Base-by-base conservation (phyloP, 2,797 vertebrate genomes). In the Florisuga fusca region DNA sequence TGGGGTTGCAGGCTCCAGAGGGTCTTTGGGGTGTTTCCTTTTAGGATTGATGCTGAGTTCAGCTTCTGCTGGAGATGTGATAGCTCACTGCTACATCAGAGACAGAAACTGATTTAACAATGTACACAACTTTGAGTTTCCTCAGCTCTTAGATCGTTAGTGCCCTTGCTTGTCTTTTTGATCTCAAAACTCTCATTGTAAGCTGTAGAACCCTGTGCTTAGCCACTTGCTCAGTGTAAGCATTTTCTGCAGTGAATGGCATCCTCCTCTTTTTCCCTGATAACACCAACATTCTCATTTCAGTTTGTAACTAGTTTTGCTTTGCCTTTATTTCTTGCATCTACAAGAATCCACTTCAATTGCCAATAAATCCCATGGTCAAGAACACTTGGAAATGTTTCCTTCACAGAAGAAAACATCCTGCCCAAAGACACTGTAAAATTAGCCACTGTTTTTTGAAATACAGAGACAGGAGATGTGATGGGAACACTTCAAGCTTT, bases 31-130 rank as follows among this genome's bases (percentile, higher is more conserved):
- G 31, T 51, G 4, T 41, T 21, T 7, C n/a, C 77, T 38, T 75
- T 74, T 77, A 69, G 33, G 51, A 20, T 27, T 64, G 89, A 85
- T 50, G 63, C 82, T 92, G 61, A 22, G 55, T 72, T 77, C 59
- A 55, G 33, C 78, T 67, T 93, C 91, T 89, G 91, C 72, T 53
- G 92, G 87, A 64, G 26, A 16, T 29, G 75, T 73, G 80, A 26
- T 9, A 77, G 48, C 85, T 82, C 86, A 43, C 43, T 54, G 57
- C 22, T 17, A 11, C 2, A 20, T 57, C 72, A 94, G 90, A 75
- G 83, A 31, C 59, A 79, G 63, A 64, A 68, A 91, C 76, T 90
- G 57, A 63, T 89, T 89, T 62, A 26, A 14, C 31, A 36, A 86
- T 29, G 64, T 29, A 17, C 43, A 29, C 8, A 48, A 61, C 59